Evolutionary conservation across 2,113 vertebrate genomes (phyloP), one percentile per base, ranked within the genome.

Genomic region (Phoenicopterus ruber): DNA sequence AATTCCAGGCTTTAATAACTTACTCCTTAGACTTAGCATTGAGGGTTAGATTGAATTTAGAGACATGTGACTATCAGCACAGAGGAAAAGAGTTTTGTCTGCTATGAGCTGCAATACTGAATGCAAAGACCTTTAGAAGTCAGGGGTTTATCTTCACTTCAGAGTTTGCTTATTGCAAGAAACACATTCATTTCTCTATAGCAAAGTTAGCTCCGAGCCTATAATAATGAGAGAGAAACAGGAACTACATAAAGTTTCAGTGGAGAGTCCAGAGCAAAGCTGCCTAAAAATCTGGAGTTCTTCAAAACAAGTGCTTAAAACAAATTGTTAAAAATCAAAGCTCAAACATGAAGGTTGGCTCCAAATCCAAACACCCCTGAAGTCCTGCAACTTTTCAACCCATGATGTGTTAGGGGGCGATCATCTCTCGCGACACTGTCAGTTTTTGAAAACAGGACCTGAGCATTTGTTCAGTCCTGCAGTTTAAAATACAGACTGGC

Each of bases 111-210:
- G 36, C 16, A 70, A 80, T 74, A 38, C 19, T 47, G 66, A 93
- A 69, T 58, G 67, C 24, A 80, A 85, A 96, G 86, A 91, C 65
- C 82, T 91, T 87, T 89, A 79, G 83, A 70, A 77, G 42, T 54
- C 86, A 93, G 31, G 16, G 13, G 34, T 93, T 83, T 32, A 7
- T 54, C 11, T 81, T 93, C 71, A 69, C 89, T 94, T 94, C 92
- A 92, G 69, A 34, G 59, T 88, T 95, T 38, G 70, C 40, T 96
- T 93, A 44, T 88, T 82, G 52, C 67, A 93, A 78, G 82, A 96
- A 96, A 82, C 34, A 70, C 5, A 21, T 87, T 58, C 0, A 3
- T 58, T 93, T 93, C 40, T 52, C 34, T n/a, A 10, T 7, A 49
- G 47, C 24, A 77, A 84, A 84, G 17, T 52, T 78, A 78, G 8